Evolutionary conservation across 2,113 vertebrate genomes (phyloP).

Genomic region (Shinisaurus crocodilurus): DNA sequence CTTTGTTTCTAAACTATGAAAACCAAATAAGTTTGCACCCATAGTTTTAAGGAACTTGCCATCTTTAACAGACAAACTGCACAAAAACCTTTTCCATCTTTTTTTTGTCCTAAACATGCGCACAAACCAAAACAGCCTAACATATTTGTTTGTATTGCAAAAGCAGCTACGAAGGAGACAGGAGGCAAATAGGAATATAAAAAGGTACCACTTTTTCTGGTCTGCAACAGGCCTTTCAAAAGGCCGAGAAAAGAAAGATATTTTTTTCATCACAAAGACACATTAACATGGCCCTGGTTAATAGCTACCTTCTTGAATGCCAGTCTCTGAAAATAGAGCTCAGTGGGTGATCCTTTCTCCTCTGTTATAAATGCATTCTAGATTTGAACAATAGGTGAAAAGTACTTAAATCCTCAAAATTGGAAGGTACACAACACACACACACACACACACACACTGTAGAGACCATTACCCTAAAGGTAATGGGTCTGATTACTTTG

Average conservation of each 20-base stretch:
- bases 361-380: neutral
- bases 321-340: neutral
- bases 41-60: constrained; percentile 48
- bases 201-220: neutral
- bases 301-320: neutral
- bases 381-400: neutral
- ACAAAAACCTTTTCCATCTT: constrained; percentile 38
- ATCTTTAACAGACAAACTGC: constrained; percentile 54
- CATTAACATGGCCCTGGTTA: neutral
- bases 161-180: neutral
- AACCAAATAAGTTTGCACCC: constrained; percentile 50
- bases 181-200: neutral
- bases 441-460: neutral
- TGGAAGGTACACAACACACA: neutral
- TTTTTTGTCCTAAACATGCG: constrained; percentile 59
- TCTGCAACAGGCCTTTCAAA: neutral
- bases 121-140: constrained; percentile 10
- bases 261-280: neutral
- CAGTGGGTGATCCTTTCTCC: neutral
- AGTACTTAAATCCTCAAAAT: neutral
- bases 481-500: constrained; percentile 1
- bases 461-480: neutral
- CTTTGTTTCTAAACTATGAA: constrained; percentile 61
- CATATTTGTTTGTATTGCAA: constrained; percentile 26
- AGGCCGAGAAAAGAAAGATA: neutral